phyloP scores from a whole-genome alignment of 2,888 invertebrate genomes.

The Amphipyra berbera region DNA sequence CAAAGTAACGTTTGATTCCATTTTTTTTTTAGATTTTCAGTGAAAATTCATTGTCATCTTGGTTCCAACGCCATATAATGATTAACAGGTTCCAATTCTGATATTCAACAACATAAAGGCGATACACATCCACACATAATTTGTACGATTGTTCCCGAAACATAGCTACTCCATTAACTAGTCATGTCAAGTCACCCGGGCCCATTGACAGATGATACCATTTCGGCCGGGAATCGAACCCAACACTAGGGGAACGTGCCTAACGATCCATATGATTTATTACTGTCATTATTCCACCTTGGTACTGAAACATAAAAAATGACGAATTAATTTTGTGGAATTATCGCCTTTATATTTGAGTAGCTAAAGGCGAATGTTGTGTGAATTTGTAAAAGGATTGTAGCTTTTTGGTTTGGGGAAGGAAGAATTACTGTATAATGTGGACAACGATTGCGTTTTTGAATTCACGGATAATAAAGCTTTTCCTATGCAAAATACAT shows the following conservation, averaged over 20 bases:
- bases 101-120: neutral
- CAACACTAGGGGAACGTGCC: slow-evolving; percentile 83
- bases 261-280: slow-evolving; percentile 90
- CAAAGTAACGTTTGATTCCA: too few species aligned
- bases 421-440: slow-evolving; percentile 68
- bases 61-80: too few species aligned
- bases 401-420: slow-evolving; percentile 48
- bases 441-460: slow-evolving; percentile 80
- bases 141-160: slow-evolving; percentile 74
- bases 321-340: slow-evolving; percentile 49
- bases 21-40: too few species aligned
- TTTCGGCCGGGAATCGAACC: slow-evolving; percentile 88
- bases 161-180: slow-evolving; percentile 86
- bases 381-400: slow-evolving; percentile 19
- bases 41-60: too few species aligned
- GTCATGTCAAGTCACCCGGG: slow-evolving; percentile 86
- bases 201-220: slow-evolving; percentile 90
- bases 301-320: slow-evolving; percentile 75
- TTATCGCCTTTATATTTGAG: slow-evolving; percentile 38
- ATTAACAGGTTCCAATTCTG: neutral
- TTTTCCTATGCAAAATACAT: slow-evolving; percentile 50
- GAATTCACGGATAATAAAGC: slow-evolving; percentile 72
- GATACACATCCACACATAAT: slow-evolving; percentile 49
- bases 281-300: slow-evolving; percentile 85
- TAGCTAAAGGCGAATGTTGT: slow-evolving; percentile 29